These are phyloP conservation scores for Choloepus hoffmanni DNA, from an alignment of 2,113 vertebrate species.

Conservation along the genomic window DNA sequence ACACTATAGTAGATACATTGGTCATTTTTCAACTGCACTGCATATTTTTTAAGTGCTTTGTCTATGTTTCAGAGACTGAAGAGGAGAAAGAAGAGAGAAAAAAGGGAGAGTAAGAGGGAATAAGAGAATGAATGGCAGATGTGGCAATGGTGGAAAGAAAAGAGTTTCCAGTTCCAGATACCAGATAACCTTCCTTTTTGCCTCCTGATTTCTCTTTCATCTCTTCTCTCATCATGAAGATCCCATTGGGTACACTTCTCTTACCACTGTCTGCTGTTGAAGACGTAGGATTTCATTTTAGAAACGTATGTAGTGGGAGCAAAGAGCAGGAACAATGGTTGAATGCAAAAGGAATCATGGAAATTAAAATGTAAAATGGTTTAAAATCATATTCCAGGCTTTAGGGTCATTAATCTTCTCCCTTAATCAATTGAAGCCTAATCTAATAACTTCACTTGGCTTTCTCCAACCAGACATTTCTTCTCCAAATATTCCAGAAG, in stretches of 20 bases:
- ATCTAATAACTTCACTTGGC: not conserved
- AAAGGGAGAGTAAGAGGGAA: not conserved
- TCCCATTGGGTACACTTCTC: not conserved
- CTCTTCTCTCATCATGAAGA: not conserved
- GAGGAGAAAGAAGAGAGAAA: not conserved
- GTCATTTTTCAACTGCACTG: not conserved
- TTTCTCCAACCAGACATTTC: not conserved
- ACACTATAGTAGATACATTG: not conserved
- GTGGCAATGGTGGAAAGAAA: not conserved
- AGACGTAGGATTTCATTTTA: not conserved
- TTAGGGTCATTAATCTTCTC: not conserved
- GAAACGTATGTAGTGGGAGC: not conserved
- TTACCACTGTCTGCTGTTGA: not conserved
- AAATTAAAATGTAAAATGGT: not conserved
- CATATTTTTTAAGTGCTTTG: not conserved
- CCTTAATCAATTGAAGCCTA: not conserved
- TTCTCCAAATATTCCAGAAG: not conserved
- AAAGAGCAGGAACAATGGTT: not conserved
- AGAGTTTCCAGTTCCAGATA: not conserved
- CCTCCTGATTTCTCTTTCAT: not conserved
- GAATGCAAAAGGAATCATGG: not conserved
- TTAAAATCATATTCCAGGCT: not conserved
- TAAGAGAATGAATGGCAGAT: not conserved
- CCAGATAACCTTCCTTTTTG: not conserved
- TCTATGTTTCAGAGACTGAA: conserved; percentile 1